Evolutionary conservation across 2,888 invertebrate species (phyloP).

Genomic region (Cotesia congregata): DNA sequence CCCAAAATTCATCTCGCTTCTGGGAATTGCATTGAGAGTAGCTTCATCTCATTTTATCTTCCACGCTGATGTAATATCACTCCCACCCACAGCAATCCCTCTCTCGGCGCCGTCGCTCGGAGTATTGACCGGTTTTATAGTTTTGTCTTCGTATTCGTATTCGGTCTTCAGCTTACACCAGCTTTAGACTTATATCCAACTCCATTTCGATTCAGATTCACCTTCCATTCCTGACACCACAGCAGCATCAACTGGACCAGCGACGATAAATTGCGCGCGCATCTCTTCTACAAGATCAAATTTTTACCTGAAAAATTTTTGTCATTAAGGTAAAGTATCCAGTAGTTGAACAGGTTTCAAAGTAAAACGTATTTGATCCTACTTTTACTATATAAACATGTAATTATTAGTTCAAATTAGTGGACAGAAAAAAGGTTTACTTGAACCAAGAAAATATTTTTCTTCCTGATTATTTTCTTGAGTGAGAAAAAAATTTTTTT

Average conservation of each 20-base stretch:
- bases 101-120: slow-evolving; percentile 55
- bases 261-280: slow-evolving; percentile 41
- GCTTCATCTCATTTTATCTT: background rate
- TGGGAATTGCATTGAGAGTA: background rate
- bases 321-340: no score
- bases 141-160: slow-evolving; percentile 48
- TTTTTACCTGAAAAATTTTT: no score
- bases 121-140: slow-evolving; percentile 66
- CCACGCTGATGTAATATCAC: background rate
- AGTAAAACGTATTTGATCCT: no score
- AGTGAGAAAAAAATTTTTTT: no score
- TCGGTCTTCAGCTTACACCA: background rate
- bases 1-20: background rate
- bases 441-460: no score
- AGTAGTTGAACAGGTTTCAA: no score
- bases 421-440: no score
- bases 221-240: slow-evolving; percentile 7
- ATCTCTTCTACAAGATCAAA: background rate
- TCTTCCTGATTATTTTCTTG: no score
- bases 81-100: slow-evolving; percentile 29
- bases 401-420: no score
- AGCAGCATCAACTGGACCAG: slow-evolving; percentile 27
- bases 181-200: background rate
- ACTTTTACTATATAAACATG: no score
- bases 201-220: background rate